Percentiles rank a stretch among this genome's conserved stretches.
These are phyloP conservation scores for Lepidurus apus DNA, from an alignment of 1,140 invertebrate genomes.

Conservation along the genomic window DNA sequence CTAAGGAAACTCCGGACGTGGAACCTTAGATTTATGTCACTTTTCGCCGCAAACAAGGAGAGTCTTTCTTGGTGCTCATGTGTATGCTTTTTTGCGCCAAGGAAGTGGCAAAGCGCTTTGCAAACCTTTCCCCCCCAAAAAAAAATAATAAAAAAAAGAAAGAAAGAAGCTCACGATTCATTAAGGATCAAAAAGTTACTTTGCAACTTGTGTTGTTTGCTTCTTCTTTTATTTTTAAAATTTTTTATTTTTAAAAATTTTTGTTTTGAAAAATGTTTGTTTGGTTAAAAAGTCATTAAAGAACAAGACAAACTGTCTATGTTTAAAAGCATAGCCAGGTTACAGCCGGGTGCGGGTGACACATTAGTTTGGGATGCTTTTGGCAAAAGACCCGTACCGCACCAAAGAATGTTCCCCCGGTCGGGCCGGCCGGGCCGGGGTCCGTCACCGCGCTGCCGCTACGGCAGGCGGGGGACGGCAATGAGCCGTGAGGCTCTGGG, in stretches of 20 bases:
- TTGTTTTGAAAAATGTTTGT: background rate
- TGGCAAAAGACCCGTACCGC: background rate
- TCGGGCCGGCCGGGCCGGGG: too few species aligned
- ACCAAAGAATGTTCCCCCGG: background rate
- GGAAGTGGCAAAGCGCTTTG: background rate
- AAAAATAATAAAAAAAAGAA: background rate
- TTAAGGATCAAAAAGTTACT: background rate
- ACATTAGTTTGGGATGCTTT: background rate
- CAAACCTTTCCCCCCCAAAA: background rate
- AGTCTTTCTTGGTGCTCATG: background rate
- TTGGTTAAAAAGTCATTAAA: background rate
- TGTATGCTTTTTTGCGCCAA: background rate
- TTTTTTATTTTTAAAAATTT: background rate
- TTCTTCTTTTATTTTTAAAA: background rate
- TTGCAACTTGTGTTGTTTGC: background rate
- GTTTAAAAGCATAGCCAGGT: background rate
- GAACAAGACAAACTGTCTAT: constrained; percentile 7
- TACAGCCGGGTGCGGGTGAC: background rate
- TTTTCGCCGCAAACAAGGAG: background rate
- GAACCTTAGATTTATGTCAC: background rate
- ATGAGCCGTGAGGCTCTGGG: background rate
- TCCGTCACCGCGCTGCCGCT: background rate
- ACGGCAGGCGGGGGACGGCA: background rate
- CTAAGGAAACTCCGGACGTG: constrained; percentile 9
- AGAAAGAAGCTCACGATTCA: background rate